Base-by-base conservation (phyloP, 1,140 invertebrate genomes). In the Sycophaga agraensis region DNA sequence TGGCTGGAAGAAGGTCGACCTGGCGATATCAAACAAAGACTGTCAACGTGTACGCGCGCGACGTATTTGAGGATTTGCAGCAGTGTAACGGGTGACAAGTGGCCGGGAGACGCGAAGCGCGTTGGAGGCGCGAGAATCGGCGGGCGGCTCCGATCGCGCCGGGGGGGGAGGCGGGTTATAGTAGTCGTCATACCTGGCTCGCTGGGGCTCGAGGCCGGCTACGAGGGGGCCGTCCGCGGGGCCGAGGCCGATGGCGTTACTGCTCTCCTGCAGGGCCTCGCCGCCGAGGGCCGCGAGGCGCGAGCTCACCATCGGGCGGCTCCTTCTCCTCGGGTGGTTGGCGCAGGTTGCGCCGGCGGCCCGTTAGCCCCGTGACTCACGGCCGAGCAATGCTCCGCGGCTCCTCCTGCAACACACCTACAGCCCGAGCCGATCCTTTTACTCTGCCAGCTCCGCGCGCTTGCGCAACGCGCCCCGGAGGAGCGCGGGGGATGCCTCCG, bases 261-360 rank as follows among this genome's bases (percentile, higher is more conserved):
- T 66, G 21, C 60, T 64, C 49, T 57, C 54, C 45, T 53, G 48
- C 40, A 51, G 62, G 16, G 21, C 28, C 46, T 46, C 54, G 34
- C 22, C 59, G 49, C 66, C 67, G 63, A 68, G 64, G 63, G 65
- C 65, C 56, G 66, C 26, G 24, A 71, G 69, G 48, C 71, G 72
- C 63, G 75, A 77, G 72, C 76, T 79, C 67, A 79, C 78, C 78
- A 79, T 79, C 67, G 72, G 78, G 70, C 45, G 63, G n/a, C n/a
- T 34, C 16, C 16, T 9, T 16, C 11, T 11, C 48, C 12, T 28
- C 48, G 1, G 4, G 31, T 1, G 19, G 9, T 9, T 9, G 12
- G 24, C 53, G n/a, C 35, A 35, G 46, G 17, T 42, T 51, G 35
- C 45, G 35, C 39, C 48, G 48, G 31, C 31, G 40, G 22, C 42